These are phyloP conservation scores for Synergus gifuensis DNA, from an alignment of 2,888 invertebrate genomes.

Conservation along the genomic window DNA sequence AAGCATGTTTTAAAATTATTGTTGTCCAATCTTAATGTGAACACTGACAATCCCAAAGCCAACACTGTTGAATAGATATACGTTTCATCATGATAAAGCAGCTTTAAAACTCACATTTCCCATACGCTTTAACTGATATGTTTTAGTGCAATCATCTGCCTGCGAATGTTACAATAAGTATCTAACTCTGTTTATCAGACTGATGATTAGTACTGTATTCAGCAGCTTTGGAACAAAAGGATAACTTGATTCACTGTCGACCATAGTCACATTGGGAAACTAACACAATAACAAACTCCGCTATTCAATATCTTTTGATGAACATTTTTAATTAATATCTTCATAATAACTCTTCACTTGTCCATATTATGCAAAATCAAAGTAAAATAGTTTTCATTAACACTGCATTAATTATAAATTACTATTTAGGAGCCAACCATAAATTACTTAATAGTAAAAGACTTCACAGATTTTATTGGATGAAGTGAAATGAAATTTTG, in stretches of 20 bases:
- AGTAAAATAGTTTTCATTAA: neutral
- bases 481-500: no score
- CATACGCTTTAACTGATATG: constrained; percentile 59
- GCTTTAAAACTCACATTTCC: constrained; percentile 45
- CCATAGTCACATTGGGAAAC: neutral
- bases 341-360: neutral
- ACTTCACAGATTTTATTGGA: no score
- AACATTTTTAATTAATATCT: neutral
- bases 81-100: constrained; percentile 13
- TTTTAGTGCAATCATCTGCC: constrained; percentile 66
- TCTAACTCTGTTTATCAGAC: constrained; percentile 13
- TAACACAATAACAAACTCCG: constrained; percentile 24
- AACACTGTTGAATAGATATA: constrained; percentile 6
- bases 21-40: constrained; percentile 5
- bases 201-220: constrained; percentile 36
- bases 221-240: constrained; percentile 10
- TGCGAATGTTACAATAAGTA: constrained; percentile 67
- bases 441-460: no score
- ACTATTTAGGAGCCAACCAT: neutral
- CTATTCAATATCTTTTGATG: constrained; percentile 7
- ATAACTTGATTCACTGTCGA: neutral
- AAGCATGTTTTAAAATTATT: constrained; percentile 20
- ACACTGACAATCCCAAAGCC: neutral
- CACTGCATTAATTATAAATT: neutral
- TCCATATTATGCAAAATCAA: neutral